These are phyloP conservation scores for Pseudorhombus dupliciocellatus DNA, from an alignment of 2,113 vertebrate genomes.

Conservation along the genomic window DNA sequence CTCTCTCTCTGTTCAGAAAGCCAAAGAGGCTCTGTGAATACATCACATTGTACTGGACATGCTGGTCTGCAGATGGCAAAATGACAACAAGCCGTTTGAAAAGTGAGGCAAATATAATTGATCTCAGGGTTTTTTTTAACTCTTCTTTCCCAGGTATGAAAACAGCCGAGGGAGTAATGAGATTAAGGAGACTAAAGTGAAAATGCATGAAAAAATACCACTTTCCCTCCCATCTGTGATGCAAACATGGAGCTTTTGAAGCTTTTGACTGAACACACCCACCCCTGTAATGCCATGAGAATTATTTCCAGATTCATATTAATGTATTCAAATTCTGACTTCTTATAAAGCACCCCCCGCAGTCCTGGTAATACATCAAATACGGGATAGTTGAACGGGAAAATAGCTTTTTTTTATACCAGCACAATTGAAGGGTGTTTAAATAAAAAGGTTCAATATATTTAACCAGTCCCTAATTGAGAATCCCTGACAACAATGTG, in stretches of 20 bases:
- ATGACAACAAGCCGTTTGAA: slow-evolving; percentile 84
- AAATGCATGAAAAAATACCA: slow-evolving; percentile 67
- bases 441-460: slow-evolving; percentile 50
- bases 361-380: slow-evolving; percentile 77
- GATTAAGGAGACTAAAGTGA: slow-evolving; percentile 77
- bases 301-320: slow-evolving; percentile 78
- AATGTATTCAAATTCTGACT: slow-evolving; percentile 70
- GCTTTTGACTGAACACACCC: slow-evolving; percentile 45
- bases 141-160: slow-evolving; percentile 78
- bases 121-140: slow-evolving; percentile 61
- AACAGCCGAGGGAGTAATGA: slow-evolving; percentile 78
- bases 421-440: slow-evolving; percentile 54
- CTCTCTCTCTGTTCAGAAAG: slow-evolving; percentile 81
- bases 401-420: slow-evolving; percentile 68
- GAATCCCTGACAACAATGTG: slow-evolving; percentile 69
- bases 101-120: slow-evolving; percentile 84
- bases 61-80: slow-evolving; percentile 90
- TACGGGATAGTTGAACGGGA: slow-evolving; percentile 55
- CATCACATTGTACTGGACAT: slow-evolving; percentile 83
- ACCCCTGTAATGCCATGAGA: slow-evolving; percentile 65
- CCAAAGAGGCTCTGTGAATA: slow-evolving; percentile 81
- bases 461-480: slow-evolving; percentile 55
- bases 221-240: slow-evolving; percentile 60
- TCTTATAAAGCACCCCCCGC: slow-evolving; percentile 66
- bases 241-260: slow-evolving; percentile 66